Percentiles rank a stretch among this genome's conserved stretches.
Conservation (phyloP, 2,888 invertebrate species). For the Sympetrum striolatum region DNA sequence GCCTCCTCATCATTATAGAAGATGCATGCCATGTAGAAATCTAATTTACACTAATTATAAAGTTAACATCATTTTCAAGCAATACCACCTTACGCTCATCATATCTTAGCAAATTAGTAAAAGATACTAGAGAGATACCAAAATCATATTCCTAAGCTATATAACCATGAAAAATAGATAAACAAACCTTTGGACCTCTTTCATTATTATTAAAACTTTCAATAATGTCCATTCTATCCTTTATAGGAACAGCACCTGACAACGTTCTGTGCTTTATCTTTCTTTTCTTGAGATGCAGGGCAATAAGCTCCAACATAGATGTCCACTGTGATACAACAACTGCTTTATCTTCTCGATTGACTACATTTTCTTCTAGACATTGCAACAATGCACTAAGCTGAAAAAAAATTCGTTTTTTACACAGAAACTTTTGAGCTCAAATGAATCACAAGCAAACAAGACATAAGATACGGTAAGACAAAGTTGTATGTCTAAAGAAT, state of each 20-base stretch:
- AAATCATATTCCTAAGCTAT: neutral
- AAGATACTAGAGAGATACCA: too few species aligned
- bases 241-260: slow-evolving; percentile 77
- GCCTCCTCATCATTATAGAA: too few species aligned
- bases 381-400: slow-evolving; percentile 67
- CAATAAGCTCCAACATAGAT: slow-evolving; percentile 76
- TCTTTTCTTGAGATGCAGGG: slow-evolving; percentile 65
- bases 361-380: slow-evolving; percentile 64
- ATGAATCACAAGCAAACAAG: too few species aligned
- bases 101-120: neutral
- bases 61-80: neutral
- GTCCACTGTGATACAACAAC: slow-evolving; percentile 96
- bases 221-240: slow-evolving; percentile 74
- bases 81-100: neutral
- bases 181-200: slow-evolving; percentile 64
- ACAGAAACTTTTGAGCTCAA: too few species aligned
- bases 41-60: too few species aligned
- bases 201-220: slow-evolving; percentile 72
- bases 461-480: too few species aligned
- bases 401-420: slow-evolving; percentile 45
- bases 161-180: slow-evolving; percentile 1
- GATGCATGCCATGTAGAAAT: too few species aligned
- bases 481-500: too few species aligned
- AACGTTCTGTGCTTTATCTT: slow-evolving; percentile 70
- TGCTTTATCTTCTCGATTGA: slow-evolving; percentile 69